Evolutionary conservation across 2,888 invertebrate genomes (phyloP).

Genomic region (Coelopa pilipes): DNA sequence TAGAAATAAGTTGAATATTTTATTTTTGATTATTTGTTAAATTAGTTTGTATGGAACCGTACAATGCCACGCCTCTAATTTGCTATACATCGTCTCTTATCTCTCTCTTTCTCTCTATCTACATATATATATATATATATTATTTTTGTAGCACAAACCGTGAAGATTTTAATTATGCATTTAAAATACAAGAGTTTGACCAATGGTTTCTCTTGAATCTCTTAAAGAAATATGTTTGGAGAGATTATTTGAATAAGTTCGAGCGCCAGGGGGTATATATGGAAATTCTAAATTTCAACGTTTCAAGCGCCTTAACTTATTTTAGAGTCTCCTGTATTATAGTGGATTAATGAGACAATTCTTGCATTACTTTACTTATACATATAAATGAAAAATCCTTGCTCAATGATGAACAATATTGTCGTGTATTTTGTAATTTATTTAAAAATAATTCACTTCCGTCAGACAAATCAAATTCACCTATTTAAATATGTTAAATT

Average conservation of each 20-base stretch:
- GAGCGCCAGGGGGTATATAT: neutral
- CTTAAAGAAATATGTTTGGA: neutral
- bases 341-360: neutral
- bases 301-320: neutral
- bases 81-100: no score
- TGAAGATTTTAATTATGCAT: neutral
- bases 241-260: neutral
- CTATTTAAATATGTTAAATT: neutral
- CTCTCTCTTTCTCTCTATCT: no score
- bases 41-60: neutral
- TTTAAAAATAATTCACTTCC: constrained; percentile 11
- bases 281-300: neutral
- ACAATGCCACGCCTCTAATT: no score
- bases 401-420: neutral
- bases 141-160: neutral
- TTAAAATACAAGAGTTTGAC: no score
- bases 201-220: neutral
- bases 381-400: neutral
- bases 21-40: constrained; percentile 18
- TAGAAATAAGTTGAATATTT: constrained; percentile 22
- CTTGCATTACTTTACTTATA: neutral
- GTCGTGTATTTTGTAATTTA: constrained; percentile 19
- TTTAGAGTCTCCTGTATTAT: neutral
- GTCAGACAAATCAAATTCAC: neutral
- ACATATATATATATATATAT: neutral